Percentiles rank a stretch among this genome's conserved stretches.
These are phyloP conservation scores for Heliocidaris tuberculata DNA, from an alignment of 35 echinoderm and acorn worm species.

Conservation along the genomic window DNA sequence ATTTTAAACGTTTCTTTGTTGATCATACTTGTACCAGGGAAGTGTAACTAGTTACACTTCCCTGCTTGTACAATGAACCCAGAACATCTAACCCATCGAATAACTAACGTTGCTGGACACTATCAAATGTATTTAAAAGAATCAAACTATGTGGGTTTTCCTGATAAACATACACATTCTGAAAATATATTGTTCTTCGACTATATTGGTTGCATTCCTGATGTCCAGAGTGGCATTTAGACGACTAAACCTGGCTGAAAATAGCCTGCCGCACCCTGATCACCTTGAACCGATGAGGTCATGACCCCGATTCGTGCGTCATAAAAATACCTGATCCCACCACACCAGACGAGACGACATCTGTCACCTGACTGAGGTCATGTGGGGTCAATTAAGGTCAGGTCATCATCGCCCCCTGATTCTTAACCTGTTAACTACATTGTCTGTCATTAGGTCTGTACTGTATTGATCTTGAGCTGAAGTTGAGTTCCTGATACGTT, in stretches of 20 bases:
- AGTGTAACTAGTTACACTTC: too few species aligned
- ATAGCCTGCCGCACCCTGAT: background rate
- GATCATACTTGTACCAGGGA: too few species aligned
- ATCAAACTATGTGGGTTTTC: too few species aligned
- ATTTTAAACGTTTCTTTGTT: too few species aligned
- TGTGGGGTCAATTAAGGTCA: background rate
- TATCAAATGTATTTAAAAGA: too few species aligned
- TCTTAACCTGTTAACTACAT: background rate
- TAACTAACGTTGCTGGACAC: too few species aligned
- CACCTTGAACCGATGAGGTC: background rate
- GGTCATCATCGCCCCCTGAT: background rate
- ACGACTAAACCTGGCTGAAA: background rate
- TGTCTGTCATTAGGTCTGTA: constrained; percentile 1
- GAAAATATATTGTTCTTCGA: background rate
- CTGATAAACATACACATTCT: too few species aligned
- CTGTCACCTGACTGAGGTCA: background rate
- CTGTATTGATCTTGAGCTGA: background rate
- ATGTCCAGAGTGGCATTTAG: background rate
- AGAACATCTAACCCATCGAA: too few species aligned
- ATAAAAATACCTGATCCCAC: background rate
- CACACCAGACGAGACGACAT: background rate
- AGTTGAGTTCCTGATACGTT: background rate
- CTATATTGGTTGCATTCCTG: background rate
- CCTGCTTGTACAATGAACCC: too few species aligned
- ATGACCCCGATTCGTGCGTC: constrained; percentile 13